These are phyloP conservation scores for Epistrophe grossulariae DNA, from an alignment of 2,888 invertebrate species.

Conservation along the genomic window DNA sequence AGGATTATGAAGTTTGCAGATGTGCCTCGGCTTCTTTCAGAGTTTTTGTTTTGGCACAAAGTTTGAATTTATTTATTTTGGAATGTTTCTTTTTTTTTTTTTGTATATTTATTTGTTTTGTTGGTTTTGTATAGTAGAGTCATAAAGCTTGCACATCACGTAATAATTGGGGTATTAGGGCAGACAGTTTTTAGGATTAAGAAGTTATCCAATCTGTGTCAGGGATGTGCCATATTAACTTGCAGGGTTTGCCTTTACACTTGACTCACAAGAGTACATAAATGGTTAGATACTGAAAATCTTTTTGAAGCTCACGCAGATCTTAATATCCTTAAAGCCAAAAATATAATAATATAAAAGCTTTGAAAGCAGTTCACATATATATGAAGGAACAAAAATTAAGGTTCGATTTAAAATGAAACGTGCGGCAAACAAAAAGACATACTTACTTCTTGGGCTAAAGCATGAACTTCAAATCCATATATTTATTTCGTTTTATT, in stretches of 20 bases:
- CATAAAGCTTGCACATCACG: constrained; percentile 62
- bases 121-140: background rate
- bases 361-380: background rate
- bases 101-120: background rate
- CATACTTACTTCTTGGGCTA: background rate
- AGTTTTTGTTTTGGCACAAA: constrained; percentile 37
- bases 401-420: background rate
- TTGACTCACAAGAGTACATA: background rate
- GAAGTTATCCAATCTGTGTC: constrained; percentile 47
- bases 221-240: background rate
- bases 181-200: constrained; percentile 31
- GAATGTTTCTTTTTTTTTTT: background rate
- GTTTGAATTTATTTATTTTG: constrained; percentile 27
- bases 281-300: background rate
- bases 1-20: constrained; percentile 50
- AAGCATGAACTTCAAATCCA: background rate
- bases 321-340: background rate
- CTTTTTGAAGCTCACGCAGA: background rate
- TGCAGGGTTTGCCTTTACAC: background rate
- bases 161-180: constrained; percentile 50
- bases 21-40: constrained; percentile 25
- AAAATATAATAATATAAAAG: background rate
- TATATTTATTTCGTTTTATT: no score
- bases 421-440: background rate
- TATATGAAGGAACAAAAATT: background rate